Evolutionary conservation across 2,113 vertebrate genomes (phyloP), one percentile per base, ranked within the genome.

Genomic region (Epinephelus fuscoguttatus): DNA sequence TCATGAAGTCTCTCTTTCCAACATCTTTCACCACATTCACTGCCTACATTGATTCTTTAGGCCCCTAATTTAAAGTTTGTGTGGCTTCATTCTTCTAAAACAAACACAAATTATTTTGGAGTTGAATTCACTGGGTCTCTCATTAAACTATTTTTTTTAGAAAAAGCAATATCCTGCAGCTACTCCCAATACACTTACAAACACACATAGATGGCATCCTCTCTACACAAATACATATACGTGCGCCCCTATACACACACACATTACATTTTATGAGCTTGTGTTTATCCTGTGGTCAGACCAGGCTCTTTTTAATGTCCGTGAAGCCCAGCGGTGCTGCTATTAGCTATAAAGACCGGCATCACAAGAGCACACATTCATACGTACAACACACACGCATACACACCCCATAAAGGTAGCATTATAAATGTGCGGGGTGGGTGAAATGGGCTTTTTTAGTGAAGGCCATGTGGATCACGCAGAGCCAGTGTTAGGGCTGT

Each of bases 341-440:
- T 91, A 90, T 94, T 94, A 93, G 88, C 88, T 87, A 85, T 90
- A 87, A 93, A 91, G 91, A 78, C 86, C 15, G 14, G 47, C 82
- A 80, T 91, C 85, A 94, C 91, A 94, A 92, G 91, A 86, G 90
- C 73, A 80, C 60, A 70, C 93, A 91, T 87, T 93, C 91, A 91
- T 89, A 70, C 80, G 42, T 78, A 84, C 87, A 89, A 84, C 88
- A 60, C 83, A 88, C 81, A 68, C 30, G 27, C 69, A 81, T 70
- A 78, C 84, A 78, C 66, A 63, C 77, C 67, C 70, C 73, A 91
- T 92, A 88, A 94, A 92, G 91, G 89, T 82, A 30, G 83, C 91
- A 92, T 94, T 95, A 91, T 93, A 86, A 82, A 84, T 59, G 66
- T 83, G 49, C 30, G 57, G 78, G 66, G 71, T 70, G 80, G 57